Percentiles rank a stretch among this genome's conserved stretches.
These are phyloP conservation scores for Pteronotus mesoamericanus DNA, from an alignment of 2,797 vertebrate genomes.

Conservation along the genomic window DNA sequence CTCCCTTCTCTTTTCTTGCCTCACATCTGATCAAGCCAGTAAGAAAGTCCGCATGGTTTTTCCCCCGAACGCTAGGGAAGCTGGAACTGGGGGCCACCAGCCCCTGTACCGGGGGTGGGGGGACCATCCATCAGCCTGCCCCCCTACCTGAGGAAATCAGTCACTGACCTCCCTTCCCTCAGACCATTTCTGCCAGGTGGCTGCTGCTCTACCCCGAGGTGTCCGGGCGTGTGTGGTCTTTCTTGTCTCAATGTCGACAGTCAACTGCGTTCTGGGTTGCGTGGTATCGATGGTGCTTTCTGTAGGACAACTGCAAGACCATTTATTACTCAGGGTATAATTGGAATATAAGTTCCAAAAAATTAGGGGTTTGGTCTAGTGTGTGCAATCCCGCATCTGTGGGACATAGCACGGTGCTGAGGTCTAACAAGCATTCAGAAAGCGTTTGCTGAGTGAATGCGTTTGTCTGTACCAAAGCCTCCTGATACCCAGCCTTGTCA, in stretches of 20 bases:
- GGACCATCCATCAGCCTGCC: neutral
- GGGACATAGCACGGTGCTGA: neutral
- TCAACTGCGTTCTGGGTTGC: neutral
- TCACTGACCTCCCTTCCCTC: neutral
- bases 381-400: neutral
- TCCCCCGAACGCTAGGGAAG: neutral
- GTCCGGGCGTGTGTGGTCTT: neutral
- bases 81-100: neutral
- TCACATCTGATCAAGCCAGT: neutral
- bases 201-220: neutral
- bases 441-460: neutral
- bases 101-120: fast-evolving
- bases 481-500: no score
- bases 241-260: neutral
- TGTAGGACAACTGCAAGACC: neutral
- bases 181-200: neutral
- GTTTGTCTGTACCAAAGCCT: neutral
- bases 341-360: neutral
- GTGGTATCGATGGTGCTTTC: neutral
- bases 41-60: neutral
- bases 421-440: neutral
- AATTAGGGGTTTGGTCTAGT: neutral
- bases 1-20: neutral
- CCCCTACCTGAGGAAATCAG: neutral
- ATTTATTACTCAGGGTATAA: neutral